A percentile compares a stretch with the other conserved stretches of the same genome.
Evolutionary conservation across 2,888 invertebrate genomes (phyloP).

Genomic region (Tenthredo mesomela): DNA sequence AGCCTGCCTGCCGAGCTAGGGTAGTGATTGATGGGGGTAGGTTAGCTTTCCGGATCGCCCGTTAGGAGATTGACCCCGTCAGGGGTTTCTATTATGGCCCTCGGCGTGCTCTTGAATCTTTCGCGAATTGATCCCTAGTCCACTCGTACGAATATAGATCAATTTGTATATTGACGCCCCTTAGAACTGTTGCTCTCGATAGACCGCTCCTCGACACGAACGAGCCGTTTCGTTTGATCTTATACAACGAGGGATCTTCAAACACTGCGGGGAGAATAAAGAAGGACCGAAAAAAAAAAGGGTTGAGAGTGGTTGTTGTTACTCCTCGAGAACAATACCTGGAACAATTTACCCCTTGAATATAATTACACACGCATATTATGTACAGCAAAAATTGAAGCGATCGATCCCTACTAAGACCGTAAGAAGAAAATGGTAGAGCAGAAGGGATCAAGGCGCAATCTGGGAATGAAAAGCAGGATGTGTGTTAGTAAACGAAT

Average conservation of each 20-base stretch:
- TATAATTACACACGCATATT: not conserved
- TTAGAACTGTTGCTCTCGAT: constrained; percentile 25
- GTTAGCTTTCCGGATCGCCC: constrained; percentile 67
- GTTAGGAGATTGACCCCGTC: constrained; percentile 71
- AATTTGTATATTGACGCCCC: constrained; percentile 49
- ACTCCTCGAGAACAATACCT: not conserved
- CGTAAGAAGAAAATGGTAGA: constrained; percentile 4
- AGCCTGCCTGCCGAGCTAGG: constrained; percentile 33
- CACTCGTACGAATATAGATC: constrained; percentile 50
- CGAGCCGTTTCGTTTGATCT: not conserved
- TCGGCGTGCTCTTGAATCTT: constrained; percentile 56
- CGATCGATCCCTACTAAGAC: not conserved
- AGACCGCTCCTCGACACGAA: not conserved
- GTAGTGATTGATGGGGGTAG: constrained; percentile 66
- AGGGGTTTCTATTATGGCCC: constrained; percentile 70
- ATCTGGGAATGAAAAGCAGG: not conserved
- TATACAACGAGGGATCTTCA: not conserved
- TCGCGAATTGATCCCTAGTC: constrained; percentile 49
- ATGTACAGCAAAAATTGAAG: constrained; percentile 16
- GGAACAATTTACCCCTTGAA: not conserved
- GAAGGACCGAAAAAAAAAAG: not conserved
- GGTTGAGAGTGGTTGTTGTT: not conserved
- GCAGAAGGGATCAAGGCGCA: not conserved
- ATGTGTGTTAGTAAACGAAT: not conserved
- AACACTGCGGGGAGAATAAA: not conserved